A percentile compares a stretch with the other conserved stretches of the same genome.
These are phyloP conservation scores for Siphamia tubifer DNA, from an alignment of 2,113 vertebrate genomes.

Conservation along the genomic window DNA sequence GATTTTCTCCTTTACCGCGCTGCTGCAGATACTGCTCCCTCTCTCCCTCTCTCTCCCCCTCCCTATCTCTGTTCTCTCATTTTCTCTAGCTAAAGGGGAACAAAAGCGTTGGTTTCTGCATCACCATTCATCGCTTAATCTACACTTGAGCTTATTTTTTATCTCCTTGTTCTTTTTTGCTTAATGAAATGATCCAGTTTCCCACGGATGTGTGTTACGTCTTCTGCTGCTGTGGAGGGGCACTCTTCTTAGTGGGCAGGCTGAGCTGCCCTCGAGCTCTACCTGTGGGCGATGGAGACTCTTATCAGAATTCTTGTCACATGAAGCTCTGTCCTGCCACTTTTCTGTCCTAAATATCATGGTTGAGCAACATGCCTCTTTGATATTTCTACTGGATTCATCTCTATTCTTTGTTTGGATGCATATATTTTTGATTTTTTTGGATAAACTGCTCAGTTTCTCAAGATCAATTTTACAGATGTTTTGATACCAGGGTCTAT, in stretches of 20 bases:
- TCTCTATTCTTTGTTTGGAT: constrained; percentile 53
- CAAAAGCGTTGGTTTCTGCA: constrained; percentile 64
- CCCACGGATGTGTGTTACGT: constrained; percentile 61
- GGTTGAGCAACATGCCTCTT: constrained; percentile 26
- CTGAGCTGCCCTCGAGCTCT: constrained; percentile 72
- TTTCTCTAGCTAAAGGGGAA: constrained; percentile 59
- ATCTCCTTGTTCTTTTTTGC: constrained; percentile 12
- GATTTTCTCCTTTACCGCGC: constrained; percentile 74
- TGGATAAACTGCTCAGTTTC: constrained; percentile 52
- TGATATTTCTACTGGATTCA: constrained; percentile 47
- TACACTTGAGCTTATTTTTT: constrained; percentile 28
- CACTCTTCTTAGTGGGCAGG: constrained; percentile 71
- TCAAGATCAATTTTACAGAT: constrained; percentile 40
- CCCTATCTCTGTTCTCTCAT: constrained; percentile 29
- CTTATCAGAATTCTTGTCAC: constrained; percentile 75
- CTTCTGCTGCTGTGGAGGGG: constrained; percentile 64
- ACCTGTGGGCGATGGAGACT: constrained; percentile 78
- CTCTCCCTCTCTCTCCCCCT: constrained; percentile 21
- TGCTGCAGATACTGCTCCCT: constrained; percentile 76
- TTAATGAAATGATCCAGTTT: constrained; percentile 71
- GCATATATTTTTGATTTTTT: constrained; percentile 23
- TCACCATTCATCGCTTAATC: constrained; percentile 49
- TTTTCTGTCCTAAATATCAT: constrained; percentile 48
- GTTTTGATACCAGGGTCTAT: constrained; percentile 1
- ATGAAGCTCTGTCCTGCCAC: constrained; percentile 63